Base-by-base conservation (phyloP, 2,113 vertebrate genomes). In the Edolisoma coerulescens region DNA sequence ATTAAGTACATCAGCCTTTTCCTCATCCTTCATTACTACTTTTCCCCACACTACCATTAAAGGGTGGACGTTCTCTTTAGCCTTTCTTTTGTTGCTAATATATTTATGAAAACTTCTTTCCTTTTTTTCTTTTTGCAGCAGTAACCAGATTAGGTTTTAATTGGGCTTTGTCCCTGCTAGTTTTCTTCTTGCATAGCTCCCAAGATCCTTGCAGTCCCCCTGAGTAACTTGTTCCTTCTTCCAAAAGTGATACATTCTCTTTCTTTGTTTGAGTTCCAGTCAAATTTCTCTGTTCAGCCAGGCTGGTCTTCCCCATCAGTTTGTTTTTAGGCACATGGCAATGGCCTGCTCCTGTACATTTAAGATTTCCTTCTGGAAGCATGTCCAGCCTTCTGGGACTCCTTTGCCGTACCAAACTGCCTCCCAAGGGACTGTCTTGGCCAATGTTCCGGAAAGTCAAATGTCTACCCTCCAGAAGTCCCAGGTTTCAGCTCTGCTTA, bases 321-420 rank as follows among this genome's bases (percentile, higher is more conserved):
- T 63, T 7, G 2, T 4, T 53, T 54, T 79, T n/a, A 70, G n/a
- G 24, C 41, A 41, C n/a, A 26, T 30, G 11, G 19, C 10, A 19
- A 27, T 61, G 19, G 16, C 16, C 30, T 70, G 10, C 32, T 54
- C 30, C 30, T 70, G 30, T 15, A 24, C 7, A 16, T 47, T 47
- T n/a, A 70, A 35, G 16, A 41, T 47, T 79, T 56, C n/a, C 16
- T 70, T 47, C 47, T 54, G 9, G 47, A 63, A 30, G 33, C 5
- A 45, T 1, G 3, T 33, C 8, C 45, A 28, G 41, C 24, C 11
- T n/a, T n/a, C 16, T 1, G 0, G 41, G 24, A 30, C 11, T 39
- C 20, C 24, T 54, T 61, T 53, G 24, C 28, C 16, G 16, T n/a
- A 54, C 6, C 13, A 13, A 45, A 26, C 11, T 64, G 16, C 17